Percentiles rank a stretch among this genome's conserved stretches.
These are phyloP conservation scores for Cyphomyrus discorhynchus DNA, from an alignment of 2,113 vertebrate genomes.

Conservation along the genomic window DNA sequence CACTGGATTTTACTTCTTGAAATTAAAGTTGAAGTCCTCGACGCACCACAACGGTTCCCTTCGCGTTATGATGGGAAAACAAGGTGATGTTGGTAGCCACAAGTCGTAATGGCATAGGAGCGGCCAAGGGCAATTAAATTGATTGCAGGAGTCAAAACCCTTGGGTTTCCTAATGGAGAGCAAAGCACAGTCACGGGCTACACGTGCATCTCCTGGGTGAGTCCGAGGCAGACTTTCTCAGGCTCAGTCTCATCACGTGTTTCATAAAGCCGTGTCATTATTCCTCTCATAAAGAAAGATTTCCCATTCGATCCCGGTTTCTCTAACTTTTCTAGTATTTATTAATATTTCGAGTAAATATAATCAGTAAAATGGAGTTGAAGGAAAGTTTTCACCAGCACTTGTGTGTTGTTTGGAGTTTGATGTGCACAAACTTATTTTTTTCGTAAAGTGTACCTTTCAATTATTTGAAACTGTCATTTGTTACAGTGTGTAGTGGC, in stretches of 20 bases:
- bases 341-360: background rate
- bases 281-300: background rate
- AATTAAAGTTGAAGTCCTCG: slow-evolving; percentile 36
- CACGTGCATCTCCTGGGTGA: slow-evolving; percentile 44
- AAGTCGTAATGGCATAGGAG: slow-evolving; percentile 71
- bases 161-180: slow-evolving; percentile 47
- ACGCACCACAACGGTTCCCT: background rate
- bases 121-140: slow-evolving; percentile 62
- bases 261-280: background rate
- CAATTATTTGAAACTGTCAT: background rate
- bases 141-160: slow-evolving; percentile 50
- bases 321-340: background rate
- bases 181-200: slow-evolving; percentile 33
- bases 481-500: background rate
- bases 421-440: background rate
- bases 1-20: background rate
- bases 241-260: background rate
- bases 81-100: slow-evolving; percentile 39
- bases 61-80: slow-evolving; percentile 13
- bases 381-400: background rate
- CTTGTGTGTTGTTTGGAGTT: background rate
- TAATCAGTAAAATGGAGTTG: background rate
- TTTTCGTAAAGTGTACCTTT: background rate
- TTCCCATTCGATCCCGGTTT: background rate
- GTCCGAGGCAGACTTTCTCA: background rate